Evolutionary conservation across 2,797 vertebrate genomes (phyloP).

Genomic region (Limnodromus scolopaceus): DNA sequence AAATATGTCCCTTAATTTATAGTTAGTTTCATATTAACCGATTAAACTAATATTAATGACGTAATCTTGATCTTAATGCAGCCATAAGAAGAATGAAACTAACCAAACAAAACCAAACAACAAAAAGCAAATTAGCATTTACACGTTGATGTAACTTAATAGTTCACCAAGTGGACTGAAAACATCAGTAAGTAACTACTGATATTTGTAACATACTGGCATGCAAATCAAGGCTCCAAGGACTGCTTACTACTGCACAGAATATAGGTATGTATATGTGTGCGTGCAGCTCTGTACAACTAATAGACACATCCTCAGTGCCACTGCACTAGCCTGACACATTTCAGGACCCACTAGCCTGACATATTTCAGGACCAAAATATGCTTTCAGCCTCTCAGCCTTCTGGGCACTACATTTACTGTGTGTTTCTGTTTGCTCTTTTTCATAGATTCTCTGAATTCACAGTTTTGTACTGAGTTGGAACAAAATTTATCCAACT

Average conservation of each 20-base stretch:
- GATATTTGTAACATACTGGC: background rate
- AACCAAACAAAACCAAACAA: background rate
- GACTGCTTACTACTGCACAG: background rate
- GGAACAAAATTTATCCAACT: background rate
- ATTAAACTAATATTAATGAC: background rate
- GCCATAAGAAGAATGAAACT: background rate
- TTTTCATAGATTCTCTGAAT: background rate
- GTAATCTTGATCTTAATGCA: background rate
- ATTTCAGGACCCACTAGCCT: background rate
- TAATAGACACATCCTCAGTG: background rate
- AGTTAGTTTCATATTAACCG: background rate
- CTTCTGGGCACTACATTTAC: background rate
- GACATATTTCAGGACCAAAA: background rate
- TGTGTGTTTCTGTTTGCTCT: background rate
- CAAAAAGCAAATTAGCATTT: background rate
- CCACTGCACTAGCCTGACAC: background rate
- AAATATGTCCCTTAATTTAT: background rate
- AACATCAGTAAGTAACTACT: background rate
- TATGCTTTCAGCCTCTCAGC: background rate
- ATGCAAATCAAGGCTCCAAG: background rate
- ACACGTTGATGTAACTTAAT: background rate
- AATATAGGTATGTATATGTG: accelerated
- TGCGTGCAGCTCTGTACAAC: background rate
- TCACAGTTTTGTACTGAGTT: background rate
- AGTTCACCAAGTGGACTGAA: background rate